Evolutionary conservation across 2,888 invertebrate species (phyloP).

Genomic region (Callyntrura guangdongensis): DNA sequence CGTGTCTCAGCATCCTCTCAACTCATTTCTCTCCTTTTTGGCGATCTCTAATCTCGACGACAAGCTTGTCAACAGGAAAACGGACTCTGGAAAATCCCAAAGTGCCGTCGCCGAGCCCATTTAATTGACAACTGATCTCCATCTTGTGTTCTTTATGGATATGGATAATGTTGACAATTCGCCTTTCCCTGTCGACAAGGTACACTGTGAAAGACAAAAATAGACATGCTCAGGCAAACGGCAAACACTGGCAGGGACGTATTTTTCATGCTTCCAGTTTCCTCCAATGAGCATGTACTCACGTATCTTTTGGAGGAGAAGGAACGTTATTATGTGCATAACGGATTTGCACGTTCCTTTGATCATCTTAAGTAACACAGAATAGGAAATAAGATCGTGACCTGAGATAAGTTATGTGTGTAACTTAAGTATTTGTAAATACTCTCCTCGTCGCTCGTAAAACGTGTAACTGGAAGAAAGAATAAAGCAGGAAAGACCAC

Average conservation of each 20-base stretch:
- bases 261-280: conserved; percentile 8
- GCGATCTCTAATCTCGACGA: neutral
- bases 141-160: neutral
- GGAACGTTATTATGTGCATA: conserved; percentile 8
- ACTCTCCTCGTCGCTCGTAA: neutral
- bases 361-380: conserved; percentile 1
- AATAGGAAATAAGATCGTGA: conserved; percentile 16
- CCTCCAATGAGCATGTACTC: neutral
- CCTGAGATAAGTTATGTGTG: conserved; percentile 42
- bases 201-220: neutral
- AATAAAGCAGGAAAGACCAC: neutral
- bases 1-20: no score
- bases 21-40: neutral
- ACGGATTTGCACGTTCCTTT: conserved; percentile 15
- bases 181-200: neutral
- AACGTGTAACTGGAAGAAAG: neutral
- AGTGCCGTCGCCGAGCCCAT: no score
- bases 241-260: no score
- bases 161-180: no score
- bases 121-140: neutral
- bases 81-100: no score
- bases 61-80: no score
- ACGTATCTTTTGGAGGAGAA: neutral
- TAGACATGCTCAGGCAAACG: no score
- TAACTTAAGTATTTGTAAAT: conserved; percentile 30